Percentiles rank a stretch among this genome's conserved stretches.
Conservation (phyloP, 2,888 invertebrate genomes). For the Steinernema scapterisci region DNA sequence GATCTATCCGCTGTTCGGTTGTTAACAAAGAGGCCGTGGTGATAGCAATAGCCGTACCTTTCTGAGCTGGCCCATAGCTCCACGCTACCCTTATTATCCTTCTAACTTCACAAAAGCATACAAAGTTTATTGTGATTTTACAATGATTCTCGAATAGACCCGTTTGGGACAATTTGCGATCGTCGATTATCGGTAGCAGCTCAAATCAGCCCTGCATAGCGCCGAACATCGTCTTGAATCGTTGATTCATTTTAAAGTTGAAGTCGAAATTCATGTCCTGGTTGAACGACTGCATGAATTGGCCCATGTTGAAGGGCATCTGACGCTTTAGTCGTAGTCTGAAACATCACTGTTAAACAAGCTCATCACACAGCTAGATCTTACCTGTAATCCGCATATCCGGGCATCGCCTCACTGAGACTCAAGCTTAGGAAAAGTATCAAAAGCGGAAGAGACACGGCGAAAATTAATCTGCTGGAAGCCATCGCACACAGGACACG, state of each 20-base stretch:
- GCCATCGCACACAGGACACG: neutral
- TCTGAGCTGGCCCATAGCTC: no score
- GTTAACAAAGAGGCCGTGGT: no score
- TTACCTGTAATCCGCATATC: neutral
- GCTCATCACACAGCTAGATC: neutral
- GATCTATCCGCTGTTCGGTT: no score
- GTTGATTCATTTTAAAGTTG: conserved; percentile 9
- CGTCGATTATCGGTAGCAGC: no score
- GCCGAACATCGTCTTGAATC: conserved; percentile 20
- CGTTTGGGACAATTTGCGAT: neutral
- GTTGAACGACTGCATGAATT: conserved; percentile 23
- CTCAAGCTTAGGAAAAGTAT: neutral
- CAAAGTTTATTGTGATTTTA: no score
- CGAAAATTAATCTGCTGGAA: neutral
- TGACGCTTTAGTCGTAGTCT: conserved; percentile 7
- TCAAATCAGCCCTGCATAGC: conserved; percentile 23
- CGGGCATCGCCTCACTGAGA: neutral
- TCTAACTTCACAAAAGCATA: no score
- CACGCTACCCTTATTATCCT: no score
- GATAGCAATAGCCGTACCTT: no score
- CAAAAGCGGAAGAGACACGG: neutral
- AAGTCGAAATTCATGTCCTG: conserved; percentile 23
- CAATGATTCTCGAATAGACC: neutral
- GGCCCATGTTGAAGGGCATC: conserved; percentile 11
- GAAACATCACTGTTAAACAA: neutral